Evolutionary conservation across 1,140 invertebrate species (phyloP).

Genomic region (Papilio polyxenes): DNA sequence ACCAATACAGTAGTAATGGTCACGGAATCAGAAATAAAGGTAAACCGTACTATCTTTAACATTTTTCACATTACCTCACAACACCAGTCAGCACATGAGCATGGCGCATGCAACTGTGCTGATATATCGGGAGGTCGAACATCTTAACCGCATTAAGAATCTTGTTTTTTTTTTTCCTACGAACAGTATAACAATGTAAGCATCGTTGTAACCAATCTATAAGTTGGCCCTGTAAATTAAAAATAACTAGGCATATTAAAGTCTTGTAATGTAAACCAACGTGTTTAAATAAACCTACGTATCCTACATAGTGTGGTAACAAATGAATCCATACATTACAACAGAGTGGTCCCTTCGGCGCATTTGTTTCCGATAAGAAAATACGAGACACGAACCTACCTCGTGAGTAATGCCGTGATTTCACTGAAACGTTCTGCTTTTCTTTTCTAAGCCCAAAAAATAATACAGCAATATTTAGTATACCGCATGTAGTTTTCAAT

Average conservation of each 20-base stretch:
- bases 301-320: neutral
- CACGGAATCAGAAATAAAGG: no score
- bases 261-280: neutral
- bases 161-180: no score
- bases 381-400: neutral
- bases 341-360: neutral
- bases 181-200: no score
- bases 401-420: neutral
- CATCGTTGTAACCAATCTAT: no score
- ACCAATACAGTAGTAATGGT: no score
- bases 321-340: constrained; percentile 1
- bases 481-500: neutral
- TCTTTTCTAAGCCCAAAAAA: neutral
- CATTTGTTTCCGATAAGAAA: constrained; percentile 18
- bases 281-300: neutral
- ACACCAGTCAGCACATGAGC: no score
- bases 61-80: no score
- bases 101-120: no score
- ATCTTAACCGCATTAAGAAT: no score
- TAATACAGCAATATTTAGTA: neutral
- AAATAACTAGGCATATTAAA: neutral
- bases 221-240: no score
- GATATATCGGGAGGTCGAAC: no score
- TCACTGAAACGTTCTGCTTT: neutral
- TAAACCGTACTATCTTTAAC: no score